phyloP scores from a whole-genome alignment of 2,113 vertebrate species.

The Dermatemys mawii region DNA sequence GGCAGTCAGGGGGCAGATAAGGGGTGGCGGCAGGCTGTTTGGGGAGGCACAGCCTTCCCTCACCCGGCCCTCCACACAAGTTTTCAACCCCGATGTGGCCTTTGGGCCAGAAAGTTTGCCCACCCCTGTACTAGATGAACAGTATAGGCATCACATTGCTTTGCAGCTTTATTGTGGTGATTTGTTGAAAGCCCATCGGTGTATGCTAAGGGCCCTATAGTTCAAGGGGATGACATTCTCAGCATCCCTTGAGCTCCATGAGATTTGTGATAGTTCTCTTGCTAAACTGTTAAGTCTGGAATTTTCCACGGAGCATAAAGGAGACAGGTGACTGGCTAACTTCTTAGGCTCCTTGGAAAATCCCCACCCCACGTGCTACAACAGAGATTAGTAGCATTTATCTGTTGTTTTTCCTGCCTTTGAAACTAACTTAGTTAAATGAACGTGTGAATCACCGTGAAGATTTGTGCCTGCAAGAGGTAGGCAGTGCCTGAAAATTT shows the following conservation, averaged over 20 bases:
- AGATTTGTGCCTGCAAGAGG: not conserved
- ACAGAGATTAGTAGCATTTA: accelerated
- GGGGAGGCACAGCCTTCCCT: too few species aligned
- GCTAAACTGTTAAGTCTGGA: not conserved
- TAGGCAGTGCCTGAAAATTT: not conserved
- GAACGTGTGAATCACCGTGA: too few species aligned
- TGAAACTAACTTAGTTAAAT: too few species aligned
- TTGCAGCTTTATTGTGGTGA: not conserved
- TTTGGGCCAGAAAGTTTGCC: too few species aligned
- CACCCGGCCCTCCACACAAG: too few species aligned
- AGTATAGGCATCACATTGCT: not conserved
- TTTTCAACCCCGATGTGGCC: too few species aligned
- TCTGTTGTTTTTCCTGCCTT: too few species aligned
- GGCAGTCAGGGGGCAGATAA: too few species aligned
- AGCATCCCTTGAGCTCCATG: not conserved
- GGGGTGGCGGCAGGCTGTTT: too few species aligned
- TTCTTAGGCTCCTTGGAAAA: not conserved
- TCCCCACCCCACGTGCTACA: not conserved
- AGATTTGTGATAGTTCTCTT: not conserved
- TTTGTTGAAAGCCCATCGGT: not conserved
- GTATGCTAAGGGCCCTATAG: not conserved
- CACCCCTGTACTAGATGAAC: not conserved
- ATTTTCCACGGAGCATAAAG: not conserved
- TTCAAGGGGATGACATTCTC: not conserved
- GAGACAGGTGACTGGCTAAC: not conserved